Percentiles rank a stretch among this genome's conserved stretches.
These are phyloP conservation scores for Nautilus pompilius DNA, from an alignment of 1,140 invertebrate genomes.

Conservation along the genomic window DNA sequence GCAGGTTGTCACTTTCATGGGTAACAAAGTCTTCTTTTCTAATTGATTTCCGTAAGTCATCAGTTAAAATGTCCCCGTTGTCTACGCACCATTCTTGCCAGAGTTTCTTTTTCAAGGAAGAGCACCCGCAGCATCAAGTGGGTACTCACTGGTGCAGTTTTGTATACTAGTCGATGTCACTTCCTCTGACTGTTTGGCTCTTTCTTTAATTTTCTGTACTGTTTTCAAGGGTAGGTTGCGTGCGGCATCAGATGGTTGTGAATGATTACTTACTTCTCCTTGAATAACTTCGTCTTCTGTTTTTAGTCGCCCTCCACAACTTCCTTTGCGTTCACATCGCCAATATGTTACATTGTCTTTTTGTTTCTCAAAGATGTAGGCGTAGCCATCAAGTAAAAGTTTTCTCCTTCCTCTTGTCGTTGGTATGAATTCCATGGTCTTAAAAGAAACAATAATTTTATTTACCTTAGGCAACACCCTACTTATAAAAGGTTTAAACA, in stretches of 20 bases:
- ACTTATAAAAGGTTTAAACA: no score
- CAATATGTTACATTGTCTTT: background rate
- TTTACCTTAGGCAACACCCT: background rate
- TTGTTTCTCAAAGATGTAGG: background rate
- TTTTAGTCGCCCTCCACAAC: background rate
- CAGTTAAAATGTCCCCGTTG: background rate
- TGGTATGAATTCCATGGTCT: background rate
- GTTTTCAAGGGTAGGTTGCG: background rate
- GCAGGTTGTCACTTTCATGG: conserved; percentile 1
- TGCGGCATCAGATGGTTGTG: background rate
- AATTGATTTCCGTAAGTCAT: background rate
- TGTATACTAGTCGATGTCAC: conserved; percentile 1
- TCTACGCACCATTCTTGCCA: background rate
- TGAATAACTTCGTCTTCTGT: background rate
- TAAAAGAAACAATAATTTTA: background rate
- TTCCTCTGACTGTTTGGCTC: background rate
- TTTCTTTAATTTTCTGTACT: conserved; percentile 1
- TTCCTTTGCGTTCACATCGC: background rate
- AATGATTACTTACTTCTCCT: background rate
- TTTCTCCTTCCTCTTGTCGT: background rate
- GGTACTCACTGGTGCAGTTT: background rate
- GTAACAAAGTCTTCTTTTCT: background rate
- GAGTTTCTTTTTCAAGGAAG: background rate
- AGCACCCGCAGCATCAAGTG: background rate
- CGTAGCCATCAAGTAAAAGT: background rate